These are phyloP conservation scores for Ochropleura leucogaster DNA, from an alignment of 2,888 invertebrate genomes.

Conservation along the genomic window DNA sequence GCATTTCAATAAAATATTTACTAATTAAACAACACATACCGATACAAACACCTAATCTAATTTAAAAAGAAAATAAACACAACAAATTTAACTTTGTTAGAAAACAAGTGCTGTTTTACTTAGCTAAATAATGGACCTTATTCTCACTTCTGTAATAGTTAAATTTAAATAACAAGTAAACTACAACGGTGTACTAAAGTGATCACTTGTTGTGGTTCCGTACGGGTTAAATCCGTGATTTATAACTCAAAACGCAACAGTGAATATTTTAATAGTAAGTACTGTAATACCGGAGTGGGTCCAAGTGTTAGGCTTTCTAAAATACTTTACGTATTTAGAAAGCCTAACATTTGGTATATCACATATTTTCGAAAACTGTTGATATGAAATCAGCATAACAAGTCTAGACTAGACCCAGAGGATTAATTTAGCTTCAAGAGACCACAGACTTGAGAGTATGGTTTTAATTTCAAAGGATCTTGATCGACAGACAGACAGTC, in stretches of 20 bases:
- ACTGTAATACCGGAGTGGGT: conserved; percentile 28
- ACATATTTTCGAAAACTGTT: too few species aligned
- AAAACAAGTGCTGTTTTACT: background rate
- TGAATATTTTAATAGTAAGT: conserved; percentile 66
- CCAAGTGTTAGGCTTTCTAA: conserved; percentile 16
- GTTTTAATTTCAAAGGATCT: too few species aligned
- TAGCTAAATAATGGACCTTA: background rate
- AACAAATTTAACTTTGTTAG: background rate
- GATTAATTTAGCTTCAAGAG: too few species aligned
- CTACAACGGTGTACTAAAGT: conserved; percentile 31
- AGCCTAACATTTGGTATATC: too few species aligned
- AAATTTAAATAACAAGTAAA: conserved; percentile 22
- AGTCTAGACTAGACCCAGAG: too few species aligned
- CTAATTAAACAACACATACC: background rate
- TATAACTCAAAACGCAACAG: conserved; percentile 57
- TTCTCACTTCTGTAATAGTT: background rate
- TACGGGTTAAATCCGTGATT: conserved; percentile 55
- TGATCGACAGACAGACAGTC: too few species aligned
- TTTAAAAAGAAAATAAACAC: background rate
- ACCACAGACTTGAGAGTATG: too few species aligned
- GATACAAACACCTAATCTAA: background rate
- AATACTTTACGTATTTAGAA: too few species aligned
- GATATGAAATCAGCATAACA: background rate
- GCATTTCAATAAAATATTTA: background rate
- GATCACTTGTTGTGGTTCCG: conserved; percentile 56